phyloP scores from a whole-genome alignment of 1,140 invertebrate species.

The Bombyx mori region ASM3026992v2 NC_085126.1:2393501-2394000 shows the following conservation, averaged over 20 bases:
- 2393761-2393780: background rate
- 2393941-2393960: no score
- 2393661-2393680: slow-evolving; percentile 18
- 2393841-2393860: no score
- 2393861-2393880: no score
- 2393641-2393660: slow-evolving; percentile 87
- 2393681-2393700: background rate
- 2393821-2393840: no score
- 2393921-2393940: no score
- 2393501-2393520: background rate
- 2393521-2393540: slow-evolving; percentile 64
- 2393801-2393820: no score
- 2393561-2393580: slow-evolving; percentile 96
- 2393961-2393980: no score
- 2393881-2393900: no score
- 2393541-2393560: slow-evolving; percentile 89
- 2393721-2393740: background rate
- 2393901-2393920: no score
- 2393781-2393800: no score
- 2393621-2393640: slow-evolving; percentile 84
- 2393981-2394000: no score
- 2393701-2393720: background rate
- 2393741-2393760: background rate
- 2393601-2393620: slow-evolving; percentile 84
- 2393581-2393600: slow-evolving; percentile 89